Conservation (phyloP, 2,888 invertebrate species). For the Drosophila parthenogenetica region DNA sequence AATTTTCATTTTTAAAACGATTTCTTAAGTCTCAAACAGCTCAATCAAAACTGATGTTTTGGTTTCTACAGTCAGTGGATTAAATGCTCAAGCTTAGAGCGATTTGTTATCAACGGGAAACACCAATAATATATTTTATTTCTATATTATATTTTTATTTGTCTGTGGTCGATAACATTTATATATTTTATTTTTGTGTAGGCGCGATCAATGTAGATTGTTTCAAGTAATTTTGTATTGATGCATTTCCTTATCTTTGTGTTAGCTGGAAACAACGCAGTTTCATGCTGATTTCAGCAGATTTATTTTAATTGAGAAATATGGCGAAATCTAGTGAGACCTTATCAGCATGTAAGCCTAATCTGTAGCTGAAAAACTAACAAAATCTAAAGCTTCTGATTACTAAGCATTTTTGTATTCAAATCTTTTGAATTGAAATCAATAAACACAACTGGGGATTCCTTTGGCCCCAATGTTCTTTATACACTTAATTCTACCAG, state of each 20-base stretch:
- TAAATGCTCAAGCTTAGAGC: conserved; percentile 3
- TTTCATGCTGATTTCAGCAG: background rate
- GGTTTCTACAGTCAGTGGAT: background rate
- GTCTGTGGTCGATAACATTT: background rate
- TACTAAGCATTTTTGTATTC: no score
- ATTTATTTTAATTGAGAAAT: background rate
- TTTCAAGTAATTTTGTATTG: background rate
- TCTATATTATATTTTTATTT: background rate
- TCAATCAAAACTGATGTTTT: conserved; percentile 30
- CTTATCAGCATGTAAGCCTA: no score
- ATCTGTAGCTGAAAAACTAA: no score
- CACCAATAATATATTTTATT: background rate
- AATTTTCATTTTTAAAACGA: conserved; percentile 35
- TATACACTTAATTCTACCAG: no score
- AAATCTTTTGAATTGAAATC: no score
- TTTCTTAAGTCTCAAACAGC: background rate
- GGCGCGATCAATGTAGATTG: conserved; percentile 12
- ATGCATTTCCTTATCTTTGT: conserved; percentile 20
- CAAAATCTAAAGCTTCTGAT: no score
- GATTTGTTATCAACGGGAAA: background rate
- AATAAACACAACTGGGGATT: background rate
- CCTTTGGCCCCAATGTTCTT: background rate
- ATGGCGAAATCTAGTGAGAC: no score
- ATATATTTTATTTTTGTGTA: conserved; percentile 8
- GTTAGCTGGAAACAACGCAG: conserved; percentile 26